Conservation (phyloP, 1,140 invertebrate genomes). For the Drosophila burlai region DNA sequence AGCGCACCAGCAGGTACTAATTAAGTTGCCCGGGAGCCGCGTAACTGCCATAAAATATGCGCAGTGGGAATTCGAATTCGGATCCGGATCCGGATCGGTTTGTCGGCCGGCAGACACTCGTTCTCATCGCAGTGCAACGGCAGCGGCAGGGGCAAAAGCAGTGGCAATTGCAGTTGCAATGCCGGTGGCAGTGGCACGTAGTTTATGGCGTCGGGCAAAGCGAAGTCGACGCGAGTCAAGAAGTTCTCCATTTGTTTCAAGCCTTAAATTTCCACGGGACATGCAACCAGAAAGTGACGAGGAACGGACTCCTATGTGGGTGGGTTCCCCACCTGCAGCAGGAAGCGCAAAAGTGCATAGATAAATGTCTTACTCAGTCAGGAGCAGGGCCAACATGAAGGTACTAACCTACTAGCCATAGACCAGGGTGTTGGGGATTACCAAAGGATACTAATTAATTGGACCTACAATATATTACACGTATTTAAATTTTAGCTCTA, state of each 20-base stretch:
- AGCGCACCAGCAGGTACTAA: slow-evolving; percentile 53
- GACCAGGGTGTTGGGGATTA: no score
- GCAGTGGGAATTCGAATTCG: slow-evolving; percentile 61
- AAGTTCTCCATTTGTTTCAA: slow-evolving; percentile 73
- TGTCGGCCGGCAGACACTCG: slow-evolving; percentile 41
- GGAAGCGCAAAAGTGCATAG: slow-evolving; percentile 56
- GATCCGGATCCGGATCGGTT: slow-evolving; percentile 53
- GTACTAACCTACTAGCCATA: slow-evolving; percentile 4
- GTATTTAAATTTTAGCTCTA: slow-evolving; percentile 1
- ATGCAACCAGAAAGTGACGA: slow-evolving; percentile 58
- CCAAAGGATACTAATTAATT: neutral
- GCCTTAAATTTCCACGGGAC: slow-evolving; percentile 67
- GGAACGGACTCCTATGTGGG: neutral
- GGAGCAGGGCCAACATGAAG: neutral
- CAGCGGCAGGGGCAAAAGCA: slow-evolving; percentile 10
- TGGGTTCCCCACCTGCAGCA: slow-evolving; percentile 13
- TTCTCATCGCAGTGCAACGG: slow-evolving; percentile 20
- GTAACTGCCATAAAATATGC: slow-evolving; percentile 65
- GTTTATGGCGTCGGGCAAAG: slow-evolving; percentile 66
- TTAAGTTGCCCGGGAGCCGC: slow-evolving; percentile 59
- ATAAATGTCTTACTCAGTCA: slow-evolving; percentile 76
- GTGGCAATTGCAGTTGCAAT: slow-evolving; percentile 21
- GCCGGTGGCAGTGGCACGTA: slow-evolving; percentile 46
- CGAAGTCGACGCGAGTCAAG: slow-evolving; percentile 67
- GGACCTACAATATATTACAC: neutral